Conservation (phyloP, 1,140 invertebrate genomes). For the Pissodes strobi region DNA sequence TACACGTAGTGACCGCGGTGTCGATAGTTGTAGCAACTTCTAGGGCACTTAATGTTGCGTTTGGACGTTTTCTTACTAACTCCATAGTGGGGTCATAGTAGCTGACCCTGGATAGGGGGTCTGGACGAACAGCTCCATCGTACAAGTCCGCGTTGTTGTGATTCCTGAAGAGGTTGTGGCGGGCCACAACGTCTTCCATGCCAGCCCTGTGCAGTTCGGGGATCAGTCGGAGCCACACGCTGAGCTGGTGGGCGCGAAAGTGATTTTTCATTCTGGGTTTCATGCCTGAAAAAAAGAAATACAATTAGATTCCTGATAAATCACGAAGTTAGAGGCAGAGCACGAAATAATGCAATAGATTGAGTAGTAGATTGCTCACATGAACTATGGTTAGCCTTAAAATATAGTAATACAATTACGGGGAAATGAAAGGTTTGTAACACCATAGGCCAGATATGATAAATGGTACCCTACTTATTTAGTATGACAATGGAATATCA, state of each 20-base stretch:
- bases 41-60: constrained; percentile 57
- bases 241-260: constrained; percentile 90
- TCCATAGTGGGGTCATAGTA: constrained; percentile 62
- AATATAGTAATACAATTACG: no score
- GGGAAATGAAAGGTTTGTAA: no score
- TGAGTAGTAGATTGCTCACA: no score
- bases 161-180: constrained; percentile 82
- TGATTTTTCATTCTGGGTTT: constrained; percentile 91
- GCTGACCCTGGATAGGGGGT: constrained; percentile 69
- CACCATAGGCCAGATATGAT: no score
- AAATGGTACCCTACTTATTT: no score
- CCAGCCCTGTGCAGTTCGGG: constrained; percentile 89
- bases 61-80: constrained; percentile 61
- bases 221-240: constrained; percentile 91
- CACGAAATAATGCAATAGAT: no score
- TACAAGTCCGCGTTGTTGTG: constrained; percentile 81
- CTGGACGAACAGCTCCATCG: constrained; percentile 78
- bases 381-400: no score
- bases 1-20: constrained; percentile 61
- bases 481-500: no score
- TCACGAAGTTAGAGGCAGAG: no score
- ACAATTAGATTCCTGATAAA: no score
- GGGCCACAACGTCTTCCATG: constrained; percentile 82
- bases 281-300: constrained; percentile 69
- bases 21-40: constrained; percentile 64